Conservation (phyloP, 2,797 vertebrate genomes). For the Buphagus erythrorhynchus region DNA sequence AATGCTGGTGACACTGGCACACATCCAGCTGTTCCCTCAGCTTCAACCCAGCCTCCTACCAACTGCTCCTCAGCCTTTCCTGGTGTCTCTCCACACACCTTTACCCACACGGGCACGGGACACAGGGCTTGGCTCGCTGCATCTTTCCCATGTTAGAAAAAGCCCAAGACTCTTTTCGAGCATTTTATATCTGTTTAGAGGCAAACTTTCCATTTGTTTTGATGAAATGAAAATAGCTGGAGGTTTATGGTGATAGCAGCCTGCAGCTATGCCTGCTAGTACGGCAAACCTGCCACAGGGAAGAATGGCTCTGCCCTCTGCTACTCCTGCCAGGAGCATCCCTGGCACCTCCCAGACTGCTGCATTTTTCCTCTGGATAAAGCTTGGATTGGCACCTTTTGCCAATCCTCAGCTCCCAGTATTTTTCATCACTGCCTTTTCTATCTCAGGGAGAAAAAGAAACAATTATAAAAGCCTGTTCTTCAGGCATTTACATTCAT, state of each 20-base stretch:
- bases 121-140: fast-evolving
- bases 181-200: neutral
- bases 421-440: neutral
- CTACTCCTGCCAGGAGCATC: neutral
- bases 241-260: neutral
- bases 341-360: neutral
- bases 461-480: neutral
- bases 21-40: neutral
- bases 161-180: neutral
- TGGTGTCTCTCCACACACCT: fast-evolving
- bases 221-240: neutral
- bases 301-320: neutral
- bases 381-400: neutral
- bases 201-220: neutral
- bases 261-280: neutral
- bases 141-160: neutral
- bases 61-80: neutral
- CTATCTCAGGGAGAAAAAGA: neutral
- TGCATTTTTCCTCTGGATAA: neutral
- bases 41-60: neutral
- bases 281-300: neutral
- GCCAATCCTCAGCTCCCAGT: neutral
- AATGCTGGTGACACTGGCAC: neutral
- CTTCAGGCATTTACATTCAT: neutral
- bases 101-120: fast-evolving